phyloP scores from a whole-genome alignment of 2,113 vertebrate species.

The Tetraodon nigroviridis region DNA sequence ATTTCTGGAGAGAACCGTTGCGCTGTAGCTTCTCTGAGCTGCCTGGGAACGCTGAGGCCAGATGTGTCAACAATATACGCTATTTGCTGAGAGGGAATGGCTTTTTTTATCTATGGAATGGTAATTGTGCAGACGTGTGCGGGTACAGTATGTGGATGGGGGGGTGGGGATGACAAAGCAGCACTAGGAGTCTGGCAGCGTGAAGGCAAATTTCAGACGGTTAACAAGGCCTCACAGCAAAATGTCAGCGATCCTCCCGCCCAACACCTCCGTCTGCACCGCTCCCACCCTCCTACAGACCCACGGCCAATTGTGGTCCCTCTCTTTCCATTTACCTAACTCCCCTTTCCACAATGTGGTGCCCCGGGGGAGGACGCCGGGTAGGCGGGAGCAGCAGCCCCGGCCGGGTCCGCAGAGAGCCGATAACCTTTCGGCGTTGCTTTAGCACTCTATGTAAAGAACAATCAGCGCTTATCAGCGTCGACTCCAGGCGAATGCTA shows the following conservation, averaged over 20 bases:
- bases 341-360: slow-evolving; percentile 48
- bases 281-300: slow-evolving; percentile 43
- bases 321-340: slow-evolving; percentile 64
- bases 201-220: slow-evolving; percentile 50
- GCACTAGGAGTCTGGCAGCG: slow-evolving; percentile 41
- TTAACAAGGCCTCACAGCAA: slow-evolving; percentile 57
- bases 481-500: slow-evolving; percentile 60
- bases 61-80: slow-evolving; percentile 38
- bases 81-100: slow-evolving; percentile 45
- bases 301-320: slow-evolving; percentile 51
- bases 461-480: slow-evolving; percentile 69
- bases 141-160: slow-evolving; percentile 3
- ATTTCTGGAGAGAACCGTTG: slow-evolving; percentile 2
- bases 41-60: slow-evolving; percentile 2
- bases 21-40: background rate
- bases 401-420: slow-evolving; percentile 59
- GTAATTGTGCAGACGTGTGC: slow-evolving; percentile 30
- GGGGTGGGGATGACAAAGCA: slow-evolving; percentile 39
- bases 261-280: slow-evolving; percentile 27
- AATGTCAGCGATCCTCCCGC: slow-evolving; percentile 48
- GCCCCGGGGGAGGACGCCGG: slow-evolving; percentile 38
- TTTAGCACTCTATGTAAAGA: slow-evolving; percentile 61
- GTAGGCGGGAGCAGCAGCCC: slow-evolving; percentile 47
- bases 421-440: slow-evolving; percentile 67
- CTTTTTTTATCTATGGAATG: slow-evolving; percentile 28